A percentile compares a stretch with the other conserved stretches of the same genome.
Evolutionary conservation across 2,113 vertebrate species (phyloP).

Genomic region (Vidua chalybeata): DNA sequence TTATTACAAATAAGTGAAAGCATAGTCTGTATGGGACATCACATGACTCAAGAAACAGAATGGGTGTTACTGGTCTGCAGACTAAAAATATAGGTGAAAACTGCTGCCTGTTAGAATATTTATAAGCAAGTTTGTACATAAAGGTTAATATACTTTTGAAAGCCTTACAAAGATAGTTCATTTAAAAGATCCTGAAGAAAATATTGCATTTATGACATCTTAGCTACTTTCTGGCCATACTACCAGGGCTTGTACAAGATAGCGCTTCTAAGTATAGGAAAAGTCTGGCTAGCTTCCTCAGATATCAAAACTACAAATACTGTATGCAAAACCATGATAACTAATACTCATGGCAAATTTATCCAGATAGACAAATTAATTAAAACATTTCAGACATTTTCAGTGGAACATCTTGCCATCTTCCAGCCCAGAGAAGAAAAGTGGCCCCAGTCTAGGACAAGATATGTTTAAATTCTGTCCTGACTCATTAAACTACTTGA

Average conservation of each 20-base stretch:
- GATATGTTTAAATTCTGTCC: not conserved
- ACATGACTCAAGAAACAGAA: not conserved
- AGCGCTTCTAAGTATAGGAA: not conserved
- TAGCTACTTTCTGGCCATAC: not conserved
- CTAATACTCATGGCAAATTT: not conserved
- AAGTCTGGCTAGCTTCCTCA: accelerated
- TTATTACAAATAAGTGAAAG: not conserved
- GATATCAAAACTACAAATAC: not conserved
- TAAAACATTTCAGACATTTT: not conserved
- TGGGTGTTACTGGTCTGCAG: not conserved
- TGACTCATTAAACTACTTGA: not conserved
- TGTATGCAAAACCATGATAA: not conserved
- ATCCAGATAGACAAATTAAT: not conserved
- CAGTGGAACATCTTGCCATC: not conserved
- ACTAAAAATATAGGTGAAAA: not conserved
- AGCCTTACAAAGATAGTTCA: not conserved
- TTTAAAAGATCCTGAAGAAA: not conserved
- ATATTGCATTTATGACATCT: not conserved
- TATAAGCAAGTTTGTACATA: not conserved
- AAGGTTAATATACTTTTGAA: not conserved
- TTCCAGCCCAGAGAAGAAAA: not conserved
- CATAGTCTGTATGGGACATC: not conserved
- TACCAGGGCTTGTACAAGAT: not conserved
- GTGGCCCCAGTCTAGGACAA: not conserved
- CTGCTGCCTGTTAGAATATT: not conserved